These are phyloP conservation scores for Calidris pugnax DNA, from an alignment of 2,113 vertebrate genomes.

Conservation along the genomic window DNA sequence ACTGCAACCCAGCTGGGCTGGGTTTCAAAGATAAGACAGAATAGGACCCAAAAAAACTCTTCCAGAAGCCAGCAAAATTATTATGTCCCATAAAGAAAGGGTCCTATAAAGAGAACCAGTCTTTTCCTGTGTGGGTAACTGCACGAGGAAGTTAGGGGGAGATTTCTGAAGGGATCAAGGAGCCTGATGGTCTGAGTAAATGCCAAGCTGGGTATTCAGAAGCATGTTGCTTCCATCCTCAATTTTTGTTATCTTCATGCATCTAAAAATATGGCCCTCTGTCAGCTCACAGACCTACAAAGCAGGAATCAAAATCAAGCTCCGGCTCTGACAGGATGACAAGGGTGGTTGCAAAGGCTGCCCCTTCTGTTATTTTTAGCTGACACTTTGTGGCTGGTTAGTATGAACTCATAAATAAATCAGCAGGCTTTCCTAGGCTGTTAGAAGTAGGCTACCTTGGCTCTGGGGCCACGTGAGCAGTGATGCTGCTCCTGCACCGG, in stretches of 20 bases:
- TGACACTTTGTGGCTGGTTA: background rate
- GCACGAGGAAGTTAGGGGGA: background rate
- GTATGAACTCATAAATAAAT: background rate
- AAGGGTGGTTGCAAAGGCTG: background rate
- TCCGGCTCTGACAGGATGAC: background rate
- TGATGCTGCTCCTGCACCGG: conserved; percentile 5
- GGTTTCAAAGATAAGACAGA: background rate
- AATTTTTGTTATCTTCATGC: background rate
- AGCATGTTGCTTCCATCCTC: background rate
- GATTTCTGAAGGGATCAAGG: background rate
- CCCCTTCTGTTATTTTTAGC: background rate
- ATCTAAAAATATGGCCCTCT: background rate
- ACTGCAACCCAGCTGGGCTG: background rate
- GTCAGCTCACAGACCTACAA: background rate
- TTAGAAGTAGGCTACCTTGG: background rate
- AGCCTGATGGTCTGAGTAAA: background rate
- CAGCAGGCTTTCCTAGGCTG: background rate
- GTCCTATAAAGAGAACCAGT: background rate
- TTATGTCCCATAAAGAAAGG: background rate
- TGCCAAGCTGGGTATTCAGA: background rate
- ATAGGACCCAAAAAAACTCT: background rate
- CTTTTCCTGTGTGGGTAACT: accelerated
- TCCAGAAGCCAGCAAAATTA: background rate
- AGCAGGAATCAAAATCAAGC: background rate
- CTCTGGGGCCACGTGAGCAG: background rate